phyloP scores from a whole-genome alignment of 2,888 invertebrate species.

The Limnephilus rhombicus region DNA sequence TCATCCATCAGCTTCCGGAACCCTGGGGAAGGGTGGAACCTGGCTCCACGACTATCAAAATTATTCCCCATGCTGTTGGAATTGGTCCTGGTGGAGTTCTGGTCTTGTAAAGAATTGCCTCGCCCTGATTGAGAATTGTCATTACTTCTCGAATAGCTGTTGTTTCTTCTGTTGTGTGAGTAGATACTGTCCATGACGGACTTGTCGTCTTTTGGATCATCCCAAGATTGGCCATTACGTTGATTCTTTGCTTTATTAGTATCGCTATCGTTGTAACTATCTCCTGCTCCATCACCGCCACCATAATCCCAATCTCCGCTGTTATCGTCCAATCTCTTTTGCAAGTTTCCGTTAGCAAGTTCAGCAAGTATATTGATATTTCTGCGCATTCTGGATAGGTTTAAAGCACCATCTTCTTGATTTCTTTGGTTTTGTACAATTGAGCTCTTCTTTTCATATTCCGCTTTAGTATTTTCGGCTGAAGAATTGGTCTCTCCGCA shows the following conservation, averaged over 20 bases:
- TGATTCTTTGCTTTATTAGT: not conserved
- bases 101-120: conserved; percentile 30
- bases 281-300: conserved; percentile 49
- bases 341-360: not conserved
- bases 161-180: conserved; percentile 49
- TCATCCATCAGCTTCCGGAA: conserved; percentile 29
- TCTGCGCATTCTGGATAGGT: not conserved
- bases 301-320: conserved; percentile 62
- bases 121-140: not conserved
- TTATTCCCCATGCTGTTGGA: conserved; percentile 41
- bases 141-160: conserved; percentile 32
- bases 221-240: conserved; percentile 51
- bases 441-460: conserved; percentile 42
- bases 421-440: not conserved
- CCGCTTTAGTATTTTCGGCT: conserved; percentile 38
- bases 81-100: conserved; percentile 50
- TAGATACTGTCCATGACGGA: conserved; percentile 55
- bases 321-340: conserved; percentile 36
- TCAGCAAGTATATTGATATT: not conserved
- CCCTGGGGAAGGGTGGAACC: conserved; percentile 15
- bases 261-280: conserved; percentile 57
- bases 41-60: conserved; percentile 58
- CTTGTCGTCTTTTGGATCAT: conserved; percentile 53
- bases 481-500: conserved; percentile 67
- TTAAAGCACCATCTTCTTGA: not conserved